Evolutionary conservation across 2,113 vertebrate species (phyloP), one percentile per base, ranked within the genome.

Genomic region (Calyptommatus sinebrachiatus): DNA sequence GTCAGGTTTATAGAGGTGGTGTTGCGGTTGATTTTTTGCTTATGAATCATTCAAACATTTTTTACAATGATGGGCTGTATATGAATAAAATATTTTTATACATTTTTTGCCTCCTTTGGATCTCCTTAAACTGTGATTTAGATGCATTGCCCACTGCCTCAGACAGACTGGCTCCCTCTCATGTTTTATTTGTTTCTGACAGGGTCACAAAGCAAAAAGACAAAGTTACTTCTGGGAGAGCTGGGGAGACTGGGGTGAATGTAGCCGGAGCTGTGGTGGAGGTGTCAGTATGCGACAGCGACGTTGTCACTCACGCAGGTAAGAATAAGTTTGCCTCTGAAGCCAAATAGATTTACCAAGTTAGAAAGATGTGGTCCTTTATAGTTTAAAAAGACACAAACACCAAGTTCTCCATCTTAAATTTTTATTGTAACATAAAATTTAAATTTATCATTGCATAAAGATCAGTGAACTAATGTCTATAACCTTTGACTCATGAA

Each of bases 211-310:
- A 73, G 65, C 81, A 82, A 95, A 88, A 65, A 73, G 84, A 10
- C 95, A 94, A 81, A 77, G 66, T 70, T 97, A 96, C 82, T 85
- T 87, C 90, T 99, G 98, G 98, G 97, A 95, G 1, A 72, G 91
- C 24, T 99, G 98, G 98, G 92, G 96, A 16, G 89, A 94, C 8
- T 99, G 97, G 89, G 93, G 96, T 29, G 91, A 93, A 76, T 99
- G 98, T 92, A 99, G 97, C 84, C 94, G 97, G 78, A 98, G 94
- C 90, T 99, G 98, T 73, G 98, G 97, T 0, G 93, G 94, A 0
- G 98, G 98, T 0, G 91, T 99, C 79, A 96, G 96, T 84, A 83
- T 92, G 87, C 95, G 92, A 77, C 95, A 94, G 6, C 95, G 97
- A 3, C 92, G 4, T 61, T 99, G 98, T 80, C 90, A 95, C 88